Evolutionary conservation across 2,888 invertebrate genomes (phyloP).

Genomic region (Chesias legatella): DNA sequence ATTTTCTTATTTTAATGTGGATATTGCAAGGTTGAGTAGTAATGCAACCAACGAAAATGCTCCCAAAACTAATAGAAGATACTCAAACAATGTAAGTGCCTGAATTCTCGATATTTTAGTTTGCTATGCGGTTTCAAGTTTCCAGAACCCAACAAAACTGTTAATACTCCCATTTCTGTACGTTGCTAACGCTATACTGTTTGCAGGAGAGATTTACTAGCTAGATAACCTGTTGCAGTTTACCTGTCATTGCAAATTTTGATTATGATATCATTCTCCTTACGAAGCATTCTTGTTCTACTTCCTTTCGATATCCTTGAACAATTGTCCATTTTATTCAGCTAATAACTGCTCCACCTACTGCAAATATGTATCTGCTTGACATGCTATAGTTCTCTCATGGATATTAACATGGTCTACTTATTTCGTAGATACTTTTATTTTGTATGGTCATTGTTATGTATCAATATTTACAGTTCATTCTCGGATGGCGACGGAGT

Average conservation of each 20-base stretch:
- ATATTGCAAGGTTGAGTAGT: conserved; percentile 44
- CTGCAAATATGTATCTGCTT: too few species aligned
- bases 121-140: conserved; percentile 15
- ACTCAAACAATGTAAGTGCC: conserved; percentile 74
- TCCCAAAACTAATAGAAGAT: conserved; percentile 66
- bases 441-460: too few species aligned
- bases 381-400: too few species aligned
- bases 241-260: conserved; percentile 9
- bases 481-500: conserved; percentile 82
- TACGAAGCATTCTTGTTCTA: conserved; percentile 8
- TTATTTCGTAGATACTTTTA: too few species aligned
- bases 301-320: conserved; percentile 7
- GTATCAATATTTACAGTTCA: conserved; percentile 64
- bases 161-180: conserved; percentile 44
- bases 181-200: neutral
- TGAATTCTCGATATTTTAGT: conserved; percentile 21
- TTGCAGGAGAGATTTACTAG: conserved; percentile 2
- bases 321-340: neutral
- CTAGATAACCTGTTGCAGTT: conserved; percentile 18
- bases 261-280: conserved; percentile 6
- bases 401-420: too few species aligned
- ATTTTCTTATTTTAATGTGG: conserved; percentile 55
- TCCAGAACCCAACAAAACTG: conserved; percentile 2
- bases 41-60: conserved; percentile 69
- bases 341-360: neutral